A percentile compares a stretch with the other conserved stretches of the same genome.
Conservation (phyloP, 2,888 invertebrate species). For the Eupeodes luniger region DNA sequence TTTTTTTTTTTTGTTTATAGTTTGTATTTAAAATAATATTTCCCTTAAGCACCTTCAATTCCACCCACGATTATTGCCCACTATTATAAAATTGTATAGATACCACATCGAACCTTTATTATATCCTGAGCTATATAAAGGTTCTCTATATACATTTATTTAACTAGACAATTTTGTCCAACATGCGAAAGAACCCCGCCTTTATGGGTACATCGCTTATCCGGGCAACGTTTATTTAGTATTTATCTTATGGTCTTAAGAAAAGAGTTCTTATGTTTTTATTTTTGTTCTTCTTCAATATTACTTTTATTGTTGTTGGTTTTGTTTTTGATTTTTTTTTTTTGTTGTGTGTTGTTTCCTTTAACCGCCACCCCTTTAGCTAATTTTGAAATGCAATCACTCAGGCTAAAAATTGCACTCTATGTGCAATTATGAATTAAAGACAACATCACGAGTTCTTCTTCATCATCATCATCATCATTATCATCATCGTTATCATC, state of each 20-base stretch:
- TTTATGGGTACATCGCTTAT: slow-evolving; percentile 48
- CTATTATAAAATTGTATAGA: slow-evolving; percentile 2
- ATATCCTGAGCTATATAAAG: neutral
- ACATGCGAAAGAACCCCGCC: slow-evolving; percentile 61
- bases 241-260: slow-evolving; percentile 45
- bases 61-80: slow-evolving; percentile 22
- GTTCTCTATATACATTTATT: neutral
- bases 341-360: slow-evolving; percentile 1
- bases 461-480: slow-evolving; percentile 7
- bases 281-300: neutral
- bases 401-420: slow-evolving; percentile 70
- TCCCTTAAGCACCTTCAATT: slow-evolving; percentile 26
- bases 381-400: slow-evolving; percentile 75
- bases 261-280: neutral
- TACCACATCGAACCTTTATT: neutral
- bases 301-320: slow-evolving; percentile 2
- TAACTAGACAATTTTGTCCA: slow-evolving; percentile 61
- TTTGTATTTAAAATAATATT: neutral
- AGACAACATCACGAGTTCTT: slow-evolving; percentile 70
- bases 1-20: neutral
- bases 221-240: slow-evolving; percentile 55
- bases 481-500: neutral
- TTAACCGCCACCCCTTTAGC: slow-evolving; percentile 58
- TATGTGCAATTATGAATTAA: slow-evolving; percentile 73
- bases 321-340: neutral